These are phyloP conservation scores for Brachyhypopomus occidentalis DNA, from an alignment of 2,113 vertebrate species.

Conservation along the genomic window DNA sequence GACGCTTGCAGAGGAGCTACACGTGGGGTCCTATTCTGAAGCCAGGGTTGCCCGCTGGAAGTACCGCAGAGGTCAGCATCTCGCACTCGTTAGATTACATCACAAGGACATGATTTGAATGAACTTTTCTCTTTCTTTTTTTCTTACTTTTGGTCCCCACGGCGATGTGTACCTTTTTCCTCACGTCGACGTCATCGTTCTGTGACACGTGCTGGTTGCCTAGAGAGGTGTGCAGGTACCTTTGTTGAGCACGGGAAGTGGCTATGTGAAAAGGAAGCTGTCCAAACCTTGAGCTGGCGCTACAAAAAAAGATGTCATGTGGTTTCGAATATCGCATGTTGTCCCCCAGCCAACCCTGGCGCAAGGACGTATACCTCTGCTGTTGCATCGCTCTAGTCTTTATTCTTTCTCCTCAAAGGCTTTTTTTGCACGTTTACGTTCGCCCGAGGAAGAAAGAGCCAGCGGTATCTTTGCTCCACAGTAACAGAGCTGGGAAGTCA, in stretches of 20 bases:
- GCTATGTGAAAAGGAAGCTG: slow-evolving; percentile 35
- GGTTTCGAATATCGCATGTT: slow-evolving; percentile 52
- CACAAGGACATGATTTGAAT: neutral
- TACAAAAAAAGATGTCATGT: neutral
- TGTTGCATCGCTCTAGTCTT: neutral
- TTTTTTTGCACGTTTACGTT: neutral
- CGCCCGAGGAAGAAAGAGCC: neutral
- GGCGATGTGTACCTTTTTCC: neutral
- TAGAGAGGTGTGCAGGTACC: slow-evolving; percentile 29
- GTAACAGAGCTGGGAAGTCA: neutral
- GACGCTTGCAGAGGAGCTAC: slow-evolving; percentile 9
- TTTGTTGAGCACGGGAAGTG: slow-evolving; percentile 60
- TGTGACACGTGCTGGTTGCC: neutral
- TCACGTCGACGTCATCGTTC: neutral
- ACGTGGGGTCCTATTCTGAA: no score
- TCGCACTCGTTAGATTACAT: neutral
- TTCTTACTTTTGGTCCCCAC: neutral
- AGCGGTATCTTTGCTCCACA: neutral
- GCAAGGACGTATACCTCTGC: neutral
- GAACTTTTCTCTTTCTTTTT: neutral
- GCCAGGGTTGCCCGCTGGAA: neutral
- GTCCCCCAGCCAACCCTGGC: neutral
- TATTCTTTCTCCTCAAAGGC: neutral
- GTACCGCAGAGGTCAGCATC: neutral
- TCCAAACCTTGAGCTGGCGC: slow-evolving; percentile 29